Evolutionary conservation across 2,113 vertebrate genomes (phyloP).

Genomic region (Leuciscus idus): DNA sequence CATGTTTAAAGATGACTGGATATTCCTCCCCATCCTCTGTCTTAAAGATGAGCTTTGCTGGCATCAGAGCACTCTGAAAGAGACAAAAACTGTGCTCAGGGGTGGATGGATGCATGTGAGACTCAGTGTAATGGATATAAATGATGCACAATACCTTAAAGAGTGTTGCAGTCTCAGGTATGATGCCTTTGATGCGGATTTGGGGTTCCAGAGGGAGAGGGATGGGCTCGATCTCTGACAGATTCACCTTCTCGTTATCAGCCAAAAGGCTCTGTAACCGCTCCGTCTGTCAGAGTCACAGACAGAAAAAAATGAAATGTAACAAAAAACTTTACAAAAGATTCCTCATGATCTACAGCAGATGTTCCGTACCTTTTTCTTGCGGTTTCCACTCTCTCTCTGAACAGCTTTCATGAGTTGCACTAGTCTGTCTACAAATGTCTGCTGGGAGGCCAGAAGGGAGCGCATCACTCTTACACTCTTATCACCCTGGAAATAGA

Average conservation of each 20-base stretch:
- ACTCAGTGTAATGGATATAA: background rate
- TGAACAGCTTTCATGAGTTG: slow-evolving; percentile 99
- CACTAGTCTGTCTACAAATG: slow-evolving; percentile 93
- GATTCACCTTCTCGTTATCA: slow-evolving; percentile 96
- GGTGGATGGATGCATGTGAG: background rate
- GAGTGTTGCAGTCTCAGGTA: slow-evolving; percentile 94
- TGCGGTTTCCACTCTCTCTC: slow-evolving; percentile 96
- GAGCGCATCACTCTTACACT: slow-evolving; percentile 96
- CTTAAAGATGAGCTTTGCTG: slow-evolving; percentile 96
- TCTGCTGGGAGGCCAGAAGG: slow-evolving; percentile 93
- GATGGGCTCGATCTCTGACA: slow-evolving; percentile 94
- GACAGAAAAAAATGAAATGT: background rate
- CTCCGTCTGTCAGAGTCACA: slow-evolving; percentile 82
- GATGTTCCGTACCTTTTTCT: slow-evolving; percentile 86
- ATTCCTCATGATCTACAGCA: background rate
- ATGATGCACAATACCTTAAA: slow-evolving; percentile 85
- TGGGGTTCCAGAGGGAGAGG: slow-evolving; percentile 95
- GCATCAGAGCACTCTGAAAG: slow-evolving; percentile 94
- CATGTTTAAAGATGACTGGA: slow-evolving; percentile 97
- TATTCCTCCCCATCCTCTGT: slow-evolving; percentile 93
- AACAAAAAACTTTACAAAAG: background rate
- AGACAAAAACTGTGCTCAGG: slow-evolving; percentile 11
- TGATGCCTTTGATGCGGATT: slow-evolving; percentile 92
- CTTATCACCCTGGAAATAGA: slow-evolving; percentile 87
- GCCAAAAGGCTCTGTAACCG: slow-evolving; percentile 91